phyloP scores from a whole-genome alignment of 2,113 vertebrate species.

The Anarrhichthys ocellatus region DNA sequence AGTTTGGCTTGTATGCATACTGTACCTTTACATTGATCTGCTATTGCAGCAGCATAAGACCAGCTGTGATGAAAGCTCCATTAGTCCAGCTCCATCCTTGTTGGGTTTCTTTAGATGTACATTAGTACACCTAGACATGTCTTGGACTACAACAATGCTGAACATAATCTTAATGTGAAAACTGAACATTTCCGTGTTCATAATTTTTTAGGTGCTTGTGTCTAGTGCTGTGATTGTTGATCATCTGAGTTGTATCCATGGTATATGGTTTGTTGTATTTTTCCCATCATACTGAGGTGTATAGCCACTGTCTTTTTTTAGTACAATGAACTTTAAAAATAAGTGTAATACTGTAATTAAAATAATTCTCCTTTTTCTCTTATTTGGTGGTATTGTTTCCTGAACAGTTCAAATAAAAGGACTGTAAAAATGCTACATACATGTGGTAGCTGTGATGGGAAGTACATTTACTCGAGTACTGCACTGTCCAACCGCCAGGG shows the following conservation, averaged over 20 bases:
- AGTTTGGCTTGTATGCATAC: neutral
- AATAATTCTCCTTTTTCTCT: neutral
- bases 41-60: neutral
- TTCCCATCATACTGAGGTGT: neutral
- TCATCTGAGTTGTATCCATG: neutral
- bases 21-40: conserved; percentile 2
- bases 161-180: conserved; percentile 34
- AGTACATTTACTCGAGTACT: neutral
- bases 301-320: neutral
- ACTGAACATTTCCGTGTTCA: conserved; percentile 5
- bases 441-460: neutral
- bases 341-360: conserved; percentile 40
- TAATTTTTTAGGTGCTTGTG: neutral
- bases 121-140: neutral
- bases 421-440: neutral
- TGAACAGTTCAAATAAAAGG: neutral
- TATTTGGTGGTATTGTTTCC: neutral
- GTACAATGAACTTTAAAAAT: neutral
- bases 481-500: neutral
- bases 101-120: neutral
- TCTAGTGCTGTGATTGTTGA: conserved; percentile 19
- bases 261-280: neutral
- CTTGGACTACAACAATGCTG: neutral
- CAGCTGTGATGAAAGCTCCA: neutral
- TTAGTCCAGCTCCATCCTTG: neutral